Base-by-base conservation (phyloP, 2,888 invertebrate species). In the Polyommatus iphigenia region DNA sequence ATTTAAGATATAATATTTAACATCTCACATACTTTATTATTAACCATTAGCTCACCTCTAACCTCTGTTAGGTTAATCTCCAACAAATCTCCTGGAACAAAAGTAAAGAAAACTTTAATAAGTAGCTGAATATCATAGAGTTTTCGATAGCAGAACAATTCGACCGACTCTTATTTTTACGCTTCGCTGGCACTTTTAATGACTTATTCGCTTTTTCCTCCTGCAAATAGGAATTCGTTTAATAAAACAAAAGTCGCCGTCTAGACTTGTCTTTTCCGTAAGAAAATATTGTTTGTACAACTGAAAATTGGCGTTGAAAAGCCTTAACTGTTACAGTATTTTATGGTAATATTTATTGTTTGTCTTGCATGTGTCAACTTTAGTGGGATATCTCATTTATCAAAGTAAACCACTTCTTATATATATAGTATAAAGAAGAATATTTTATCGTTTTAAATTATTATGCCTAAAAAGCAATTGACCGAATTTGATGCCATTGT, bases 121-220 rank as follows among this genome's bases (percentile, higher is more conserved):
- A 90, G 86, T 87, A 86, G 83, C 71, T 71, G 82, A 84, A 88
- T 88, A 87, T 88, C 88, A 88, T 87, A 86, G 89, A 93, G 89
- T 91, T 91, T 88, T 87, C 88, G 90, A 91, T 90, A 89, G 89
- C 86, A 15, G 87, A 82, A 83, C 83, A 86, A 84, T 85, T 86
- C 84, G 84, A 83, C 86, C 85, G 29, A 29, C 67, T 67, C 88
- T 88, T 85, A 88, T 89, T 89, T 88, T 90, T 88, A 88, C 91
- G 91, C 90, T 91, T 85, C 88, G 87, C 87, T 86, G 88, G 87
- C 88, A 91, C 88, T 92, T 92, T 92, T 93, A 93, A 93, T 93
- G 91, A 92, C 91, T 92, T 91, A 90, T 90, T 90, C 88, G 86
- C 85, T 87, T 89, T 90, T 86, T 87, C 86, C 79, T 81, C 79